phyloP scores from a whole-genome alignment of 2,113 vertebrate species.

The Pao palembangensis region DNA sequence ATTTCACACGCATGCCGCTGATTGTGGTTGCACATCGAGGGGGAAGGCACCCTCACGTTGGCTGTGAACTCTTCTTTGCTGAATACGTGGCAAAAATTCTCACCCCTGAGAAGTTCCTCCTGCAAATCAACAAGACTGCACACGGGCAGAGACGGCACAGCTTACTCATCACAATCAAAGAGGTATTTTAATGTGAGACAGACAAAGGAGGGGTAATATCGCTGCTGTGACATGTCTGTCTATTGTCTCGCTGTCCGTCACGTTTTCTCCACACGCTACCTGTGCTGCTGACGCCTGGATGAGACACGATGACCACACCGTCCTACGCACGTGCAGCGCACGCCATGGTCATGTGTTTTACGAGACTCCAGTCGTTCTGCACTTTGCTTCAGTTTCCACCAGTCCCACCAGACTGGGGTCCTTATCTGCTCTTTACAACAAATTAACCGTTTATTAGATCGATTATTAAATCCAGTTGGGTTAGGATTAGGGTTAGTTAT shows the following conservation, averaged over 20 bases:
- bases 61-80: too few species aligned
- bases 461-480: constrained; percentile 39
- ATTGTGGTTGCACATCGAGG: too few species aligned
- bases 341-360: constrained; percentile 16
- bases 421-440: constrained; percentile 34
- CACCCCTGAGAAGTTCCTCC: neutral
- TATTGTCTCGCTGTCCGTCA: constrained; percentile 25
- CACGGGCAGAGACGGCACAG: constrained; percentile 27
- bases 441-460: constrained; percentile 43
- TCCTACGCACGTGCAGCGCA: constrained; percentile 1
- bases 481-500: constrained; percentile 47
- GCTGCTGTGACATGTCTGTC: constrained; percentile 44
- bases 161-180: constrained; percentile 42
- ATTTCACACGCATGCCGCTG: too few species aligned
- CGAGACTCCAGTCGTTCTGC: constrained; percentile 6
- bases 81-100: too few species aligned
- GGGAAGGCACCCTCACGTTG: too few species aligned
- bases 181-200: constrained; percentile 37
- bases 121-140: constrained; percentile 48
- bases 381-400: constrained; percentile 15
- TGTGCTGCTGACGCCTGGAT: neutral
- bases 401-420: neutral
- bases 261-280: neutral
- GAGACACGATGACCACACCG: constrained; percentile 7
- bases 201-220: constrained; percentile 29